Percentiles rank a stretch among this genome's conserved stretches.
Conservation (phyloP, 2,113 vertebrate genomes). For the Grammomys surdaster region DNA sequence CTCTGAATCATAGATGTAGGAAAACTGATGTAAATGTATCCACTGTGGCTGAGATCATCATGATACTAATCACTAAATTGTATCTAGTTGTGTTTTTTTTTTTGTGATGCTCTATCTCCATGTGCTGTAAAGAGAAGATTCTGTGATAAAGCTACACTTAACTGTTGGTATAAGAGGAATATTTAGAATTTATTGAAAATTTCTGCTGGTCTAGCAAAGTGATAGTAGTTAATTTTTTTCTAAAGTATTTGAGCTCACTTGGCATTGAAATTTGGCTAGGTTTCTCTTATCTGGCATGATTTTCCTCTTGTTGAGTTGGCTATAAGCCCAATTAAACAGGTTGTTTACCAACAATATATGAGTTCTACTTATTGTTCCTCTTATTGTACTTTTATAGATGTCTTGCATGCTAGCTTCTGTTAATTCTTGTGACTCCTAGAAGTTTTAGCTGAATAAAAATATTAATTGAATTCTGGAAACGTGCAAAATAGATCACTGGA, state of each 20-base stretch:
- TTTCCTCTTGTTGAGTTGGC: too few relatives aligned
- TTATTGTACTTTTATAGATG: background rate
- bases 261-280: too few relatives aligned
- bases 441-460: background rate
- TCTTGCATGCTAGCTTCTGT: background rate
- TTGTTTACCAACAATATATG: background rate
- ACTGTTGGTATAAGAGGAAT: too few relatives aligned
- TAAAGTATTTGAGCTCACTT: too few relatives aligned
- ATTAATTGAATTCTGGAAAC: background rate
- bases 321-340: too few relatives aligned
- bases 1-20: background rate
- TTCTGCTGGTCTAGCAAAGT: too few relatives aligned
- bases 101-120: background rate
- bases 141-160: background rate
- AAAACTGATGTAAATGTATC: background rate
- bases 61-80: background rate
- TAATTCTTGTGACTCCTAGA: background rate
- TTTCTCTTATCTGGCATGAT: too few relatives aligned
- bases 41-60: background rate
- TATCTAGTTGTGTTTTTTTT: background rate
- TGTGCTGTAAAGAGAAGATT: background rate
- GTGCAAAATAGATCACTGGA: background rate
- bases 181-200: too few relatives aligned
- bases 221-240: too few relatives aligned
- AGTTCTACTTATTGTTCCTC: background rate